phyloP scores from a whole-genome alignment of 2,888 invertebrate species.

The Rhogogaster chlorosoma region DNA sequence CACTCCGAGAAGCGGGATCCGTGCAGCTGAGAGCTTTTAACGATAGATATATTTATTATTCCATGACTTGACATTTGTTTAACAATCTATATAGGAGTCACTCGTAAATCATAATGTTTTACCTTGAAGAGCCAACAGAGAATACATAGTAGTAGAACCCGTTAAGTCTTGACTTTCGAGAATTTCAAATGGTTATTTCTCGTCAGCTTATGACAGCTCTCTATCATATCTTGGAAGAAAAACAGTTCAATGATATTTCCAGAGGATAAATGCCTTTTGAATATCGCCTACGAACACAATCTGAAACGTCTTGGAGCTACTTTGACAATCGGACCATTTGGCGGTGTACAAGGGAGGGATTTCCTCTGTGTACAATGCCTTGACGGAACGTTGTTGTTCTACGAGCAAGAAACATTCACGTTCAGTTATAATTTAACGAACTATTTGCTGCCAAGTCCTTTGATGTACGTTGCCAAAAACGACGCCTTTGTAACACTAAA shows the following conservation, averaged over 20 bases:
- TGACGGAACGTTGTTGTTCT: constrained; percentile 94
- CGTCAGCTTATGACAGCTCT: neutral
- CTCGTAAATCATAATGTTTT: constrained; percentile 38
- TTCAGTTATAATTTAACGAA: constrained; percentile 91
- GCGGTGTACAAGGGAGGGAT: constrained; percentile 90
- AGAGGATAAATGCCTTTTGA: constrained; percentile 87
- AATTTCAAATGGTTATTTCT: neutral
- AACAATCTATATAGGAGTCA: constrained; percentile 30
- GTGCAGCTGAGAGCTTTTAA: constrained; percentile 20
- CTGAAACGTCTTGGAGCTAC: constrained; percentile 89
- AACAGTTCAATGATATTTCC: constrained; percentile 62
- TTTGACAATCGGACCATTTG: constrained; percentile 92
- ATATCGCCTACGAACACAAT: constrained; percentile 89
- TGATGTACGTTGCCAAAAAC: constrained; percentile 88
- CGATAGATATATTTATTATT: constrained; percentile 42
- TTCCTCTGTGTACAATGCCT: constrained; percentile 95
- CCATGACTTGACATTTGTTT: constrained; percentile 43
- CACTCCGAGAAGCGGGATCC: neutral
- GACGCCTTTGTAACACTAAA: constrained; percentile 93
- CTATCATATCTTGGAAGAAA: neutral
- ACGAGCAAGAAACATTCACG: constrained; percentile 94
- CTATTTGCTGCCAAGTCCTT: constrained; percentile 90
- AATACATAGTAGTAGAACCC: neutral
- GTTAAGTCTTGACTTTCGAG: constrained; percentile 1
- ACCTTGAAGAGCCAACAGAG: constrained; percentile 33